Evolutionary conservation across 2,888 invertebrate species (phyloP).

Genomic region (Iphiclides podalirius): DNA sequence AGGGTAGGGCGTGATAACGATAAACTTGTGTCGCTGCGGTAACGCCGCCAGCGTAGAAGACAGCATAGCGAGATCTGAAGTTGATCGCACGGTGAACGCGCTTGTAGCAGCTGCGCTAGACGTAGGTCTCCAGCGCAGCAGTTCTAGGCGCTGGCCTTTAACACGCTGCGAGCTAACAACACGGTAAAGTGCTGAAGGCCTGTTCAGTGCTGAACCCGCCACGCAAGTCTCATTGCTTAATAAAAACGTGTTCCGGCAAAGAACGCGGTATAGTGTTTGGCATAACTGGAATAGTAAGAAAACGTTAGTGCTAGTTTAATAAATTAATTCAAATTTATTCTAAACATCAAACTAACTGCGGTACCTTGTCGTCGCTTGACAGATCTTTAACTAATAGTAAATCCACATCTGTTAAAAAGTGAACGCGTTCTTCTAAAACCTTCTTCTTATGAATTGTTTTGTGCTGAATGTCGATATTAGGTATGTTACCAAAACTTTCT

Average conservation of each 20-base stretch:
- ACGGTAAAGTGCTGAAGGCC: slow-evolving; percentile 33
- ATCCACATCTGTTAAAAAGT: slow-evolving; percentile 29
- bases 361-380: slow-evolving; percentile 37
- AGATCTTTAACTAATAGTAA: slow-evolving; percentile 34
- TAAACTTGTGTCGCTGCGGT: slow-evolving; percentile 34
- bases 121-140: slow-evolving; percentile 37
- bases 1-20: slow-evolving; percentile 41
- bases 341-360: slow-evolving; percentile 19
- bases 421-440: slow-evolving; percentile 18
- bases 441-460: slow-evolving; percentile 25
- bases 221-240: slow-evolving; percentile 33
- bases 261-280: slow-evolving; percentile 30
- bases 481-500: slow-evolving; percentile 25
- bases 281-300: slow-evolving; percentile 33
- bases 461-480: slow-evolving; percentile 27
- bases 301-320: background rate
- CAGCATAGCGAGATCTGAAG: slow-evolving; percentile 35
- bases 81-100: slow-evolving; percentile 35
- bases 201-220: slow-evolving; percentile 14
- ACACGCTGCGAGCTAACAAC: slow-evolving; percentile 32
- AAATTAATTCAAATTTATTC: background rate
- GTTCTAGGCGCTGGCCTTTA: slow-evolving; percentile 29
- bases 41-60: slow-evolving; percentile 32
- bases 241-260: slow-evolving; percentile 37
- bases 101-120: slow-evolving; percentile 30